Evolutionary conservation across 2,113 vertebrate genomes (phyloP).

Genomic region (Mus pahari): DNA sequence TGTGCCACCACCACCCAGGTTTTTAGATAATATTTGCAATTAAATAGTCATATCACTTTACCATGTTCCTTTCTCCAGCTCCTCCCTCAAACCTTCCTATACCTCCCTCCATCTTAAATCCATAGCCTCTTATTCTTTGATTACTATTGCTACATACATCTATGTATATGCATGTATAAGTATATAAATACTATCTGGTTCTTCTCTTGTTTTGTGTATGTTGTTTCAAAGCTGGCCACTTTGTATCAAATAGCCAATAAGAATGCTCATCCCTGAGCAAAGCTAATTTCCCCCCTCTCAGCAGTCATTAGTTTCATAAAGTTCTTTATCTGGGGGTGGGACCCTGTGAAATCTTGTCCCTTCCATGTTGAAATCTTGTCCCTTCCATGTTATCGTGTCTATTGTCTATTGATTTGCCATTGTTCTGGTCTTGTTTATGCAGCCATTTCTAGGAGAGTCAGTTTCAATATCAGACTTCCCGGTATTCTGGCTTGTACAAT

Average conservation of each 20-base stretch:
- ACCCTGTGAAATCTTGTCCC: background rate
- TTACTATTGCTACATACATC: background rate
- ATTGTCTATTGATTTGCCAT: background rate
- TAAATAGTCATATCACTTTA: background rate
- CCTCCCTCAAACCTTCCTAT: background rate
- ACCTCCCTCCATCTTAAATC: background rate
- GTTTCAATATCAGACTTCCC: background rate
- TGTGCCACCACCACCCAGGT: background rate
- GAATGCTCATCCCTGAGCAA: background rate
- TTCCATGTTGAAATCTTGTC: background rate
- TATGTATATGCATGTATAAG: background rate
- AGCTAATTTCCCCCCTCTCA: background rate
- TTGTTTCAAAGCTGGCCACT: background rate
- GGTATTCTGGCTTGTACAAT: background rate
- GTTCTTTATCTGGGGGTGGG: background rate
- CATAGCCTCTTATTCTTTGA: background rate
- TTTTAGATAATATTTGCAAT: background rate
- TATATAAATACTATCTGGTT: no score
- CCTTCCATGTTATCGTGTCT: background rate
- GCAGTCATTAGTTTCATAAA: background rate
- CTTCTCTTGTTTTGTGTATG: background rate
- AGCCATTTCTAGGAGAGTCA: background rate
- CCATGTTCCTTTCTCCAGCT: background rate
- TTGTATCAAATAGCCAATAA: background rate
- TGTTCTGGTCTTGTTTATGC: background rate